These are phyloP conservation scores for Alligator sinensis DNA, from an alignment of 2,113 vertebrate species.

Conservation along the genomic window DNA sequence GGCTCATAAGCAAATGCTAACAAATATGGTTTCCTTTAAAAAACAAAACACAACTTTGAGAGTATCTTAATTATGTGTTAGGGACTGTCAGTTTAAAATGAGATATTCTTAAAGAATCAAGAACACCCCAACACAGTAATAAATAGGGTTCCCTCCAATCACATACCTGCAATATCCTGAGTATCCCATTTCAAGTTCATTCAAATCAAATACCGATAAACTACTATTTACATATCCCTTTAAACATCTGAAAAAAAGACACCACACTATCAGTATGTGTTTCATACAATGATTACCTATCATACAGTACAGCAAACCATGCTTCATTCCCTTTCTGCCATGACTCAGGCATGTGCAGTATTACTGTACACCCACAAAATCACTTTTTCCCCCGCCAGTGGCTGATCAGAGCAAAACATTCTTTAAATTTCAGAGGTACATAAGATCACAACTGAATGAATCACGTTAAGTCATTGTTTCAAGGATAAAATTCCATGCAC, in stretches of 20 bases:
- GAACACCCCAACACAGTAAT: accelerated
- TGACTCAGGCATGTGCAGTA: neutral
- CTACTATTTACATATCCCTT: slow-evolving; percentile 97
- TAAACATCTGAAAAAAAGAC: slow-evolving; percentile 85
- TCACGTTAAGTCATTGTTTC: neutral
- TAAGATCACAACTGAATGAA: neutral
- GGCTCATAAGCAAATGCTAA: neutral
- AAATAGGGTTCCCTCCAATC: neutral
- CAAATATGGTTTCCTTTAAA: no score
- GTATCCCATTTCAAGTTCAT: slow-evolving; percentile 84
- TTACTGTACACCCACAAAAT: neutral
- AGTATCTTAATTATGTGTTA: neutral
- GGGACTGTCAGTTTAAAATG: neutral
- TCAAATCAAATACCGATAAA: slow-evolving; percentile 93
- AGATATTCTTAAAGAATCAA: neutral
- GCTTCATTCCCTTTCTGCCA: neutral
- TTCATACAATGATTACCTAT: neutral
- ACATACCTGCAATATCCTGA: slow-evolving; percentile 89
- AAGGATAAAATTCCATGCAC: neutral
- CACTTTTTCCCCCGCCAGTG: neutral
- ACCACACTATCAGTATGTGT: neutral
- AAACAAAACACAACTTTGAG: neutral
- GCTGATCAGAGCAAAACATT: neutral
- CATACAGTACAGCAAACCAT: neutral
- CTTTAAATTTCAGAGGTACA: neutral